phyloP scores from a whole-genome alignment of 2,888 invertebrate species.

The Temnothorax ravouxi region DNA sequence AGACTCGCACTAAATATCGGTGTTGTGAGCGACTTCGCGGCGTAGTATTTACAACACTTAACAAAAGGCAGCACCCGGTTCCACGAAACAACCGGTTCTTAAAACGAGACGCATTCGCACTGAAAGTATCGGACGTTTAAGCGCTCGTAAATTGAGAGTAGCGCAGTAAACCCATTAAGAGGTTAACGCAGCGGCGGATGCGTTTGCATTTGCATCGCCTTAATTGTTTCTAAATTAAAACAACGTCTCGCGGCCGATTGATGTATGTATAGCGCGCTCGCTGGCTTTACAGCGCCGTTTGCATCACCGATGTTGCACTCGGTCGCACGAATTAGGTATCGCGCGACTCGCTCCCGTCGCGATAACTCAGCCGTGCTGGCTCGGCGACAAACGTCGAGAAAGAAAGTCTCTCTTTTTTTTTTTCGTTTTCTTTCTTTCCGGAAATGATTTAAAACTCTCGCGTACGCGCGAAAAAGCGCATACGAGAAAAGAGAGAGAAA shows the following conservation, averaged over 20 bases:
- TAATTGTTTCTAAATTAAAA: constrained; percentile 73
- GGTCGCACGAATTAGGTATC: constrained; percentile 35
- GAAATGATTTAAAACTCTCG: constrained; percentile 32
- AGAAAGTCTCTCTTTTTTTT: neutral
- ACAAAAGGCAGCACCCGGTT: neutral
- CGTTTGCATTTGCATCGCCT: constrained; percentile 68
- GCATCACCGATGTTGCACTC: neutral
- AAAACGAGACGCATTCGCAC: constrained; percentile 43
- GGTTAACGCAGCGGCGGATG: constrained; percentile 64
- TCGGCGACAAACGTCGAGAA: neutral
- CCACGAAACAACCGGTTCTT: neutral
- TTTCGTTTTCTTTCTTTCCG: constrained; percentile 3
- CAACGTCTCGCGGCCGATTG: constrained; percentile 50
- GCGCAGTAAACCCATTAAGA: constrained; percentile 65
- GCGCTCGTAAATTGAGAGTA: constrained; percentile 69
- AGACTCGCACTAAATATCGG: constrained; percentile 13
- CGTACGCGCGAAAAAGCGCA: constrained; percentile 20
- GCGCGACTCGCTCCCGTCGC: constrained; percentile 9
- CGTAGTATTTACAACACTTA: neutral
- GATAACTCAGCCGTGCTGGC: constrained; percentile 19
- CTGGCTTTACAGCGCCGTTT: neutral
- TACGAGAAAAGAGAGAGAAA: constrained; percentile 38
- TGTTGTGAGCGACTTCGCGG: neutral
- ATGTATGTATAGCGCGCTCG: neutral
- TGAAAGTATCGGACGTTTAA: constrained; percentile 58